These are phyloP conservation scores for Podabrus alpinus DNA, from an alignment of 2,888 invertebrate genomes.

Conservation along the genomic window DNA sequence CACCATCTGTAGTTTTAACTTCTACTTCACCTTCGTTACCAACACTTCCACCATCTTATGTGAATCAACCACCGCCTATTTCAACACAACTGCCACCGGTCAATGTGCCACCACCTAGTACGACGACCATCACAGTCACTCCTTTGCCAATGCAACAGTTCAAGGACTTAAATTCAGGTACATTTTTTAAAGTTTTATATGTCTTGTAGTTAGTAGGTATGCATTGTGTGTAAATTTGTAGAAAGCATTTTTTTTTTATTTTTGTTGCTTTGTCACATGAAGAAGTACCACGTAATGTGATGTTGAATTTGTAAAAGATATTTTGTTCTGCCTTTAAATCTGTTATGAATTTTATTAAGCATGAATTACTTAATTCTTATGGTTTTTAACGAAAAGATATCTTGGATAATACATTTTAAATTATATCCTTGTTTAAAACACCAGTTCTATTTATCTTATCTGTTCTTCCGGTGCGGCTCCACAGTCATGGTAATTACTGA, in stretches of 20 bases:
- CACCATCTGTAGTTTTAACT: slow-evolving; percentile 40
- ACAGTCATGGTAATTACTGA: too few species aligned
- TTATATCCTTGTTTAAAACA: too few species aligned
- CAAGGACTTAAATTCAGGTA: slow-evolving; percentile 52
- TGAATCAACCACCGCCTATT: slow-evolving; percentile 48
- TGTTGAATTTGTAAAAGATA: background rate
- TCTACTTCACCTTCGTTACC: slow-evolving; percentile 32
- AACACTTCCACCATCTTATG: slow-evolving; percentile 46
- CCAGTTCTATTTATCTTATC: too few species aligned
- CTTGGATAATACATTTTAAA: background rate
- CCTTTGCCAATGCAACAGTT: slow-evolving; percentile 32
- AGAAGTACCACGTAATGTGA: background rate
- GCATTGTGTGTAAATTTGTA: background rate
- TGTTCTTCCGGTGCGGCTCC: too few species aligned
- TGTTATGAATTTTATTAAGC: background rate
- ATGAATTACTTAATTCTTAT: background rate
- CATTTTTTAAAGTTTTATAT: slow-evolving; percentile 26
- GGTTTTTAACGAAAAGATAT: background rate
- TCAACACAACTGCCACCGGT: slow-evolving; percentile 51
- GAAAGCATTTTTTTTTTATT: background rate
- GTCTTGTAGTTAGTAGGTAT: background rate
- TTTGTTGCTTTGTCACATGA: background rate
- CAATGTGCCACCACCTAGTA: slow-evolving; percentile 56
- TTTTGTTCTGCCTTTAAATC: background rate
- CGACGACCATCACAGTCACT: slow-evolving; percentile 39